Percentiles rank a stretch among this genome's conserved stretches.
These are phyloP conservation scores for Labeo calbasu DNA, from an alignment of 2,797 vertebrate genomes.

Conservation along the genomic window DNA sequence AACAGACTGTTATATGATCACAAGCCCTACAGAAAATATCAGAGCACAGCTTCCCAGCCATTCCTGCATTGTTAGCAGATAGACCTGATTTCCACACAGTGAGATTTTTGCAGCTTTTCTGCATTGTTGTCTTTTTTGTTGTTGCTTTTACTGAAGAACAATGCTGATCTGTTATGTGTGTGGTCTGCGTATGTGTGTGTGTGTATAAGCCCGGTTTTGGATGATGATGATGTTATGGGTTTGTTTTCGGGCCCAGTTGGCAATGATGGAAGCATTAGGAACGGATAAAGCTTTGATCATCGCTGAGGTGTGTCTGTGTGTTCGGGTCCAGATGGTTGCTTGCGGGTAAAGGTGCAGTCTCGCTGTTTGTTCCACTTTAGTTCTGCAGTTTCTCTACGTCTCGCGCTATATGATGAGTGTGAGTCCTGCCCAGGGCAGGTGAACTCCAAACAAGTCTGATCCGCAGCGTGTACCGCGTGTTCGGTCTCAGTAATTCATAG, in stretches of 20 bases:
- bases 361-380: conserved; percentile 41
- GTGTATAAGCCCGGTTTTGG: conserved; percentile 25
- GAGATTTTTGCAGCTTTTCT: conserved; percentile 38
- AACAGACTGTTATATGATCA: neutral
- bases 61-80: conserved; percentile 40
- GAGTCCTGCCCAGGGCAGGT: conserved; percentile 35
- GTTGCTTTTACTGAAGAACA: conserved; percentile 27
- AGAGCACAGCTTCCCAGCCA: neutral
- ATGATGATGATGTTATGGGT: conserved; percentile 25
- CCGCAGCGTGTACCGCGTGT: conserved; percentile 31
- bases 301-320: neutral
- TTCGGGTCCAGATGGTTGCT: conserved; percentile 46
- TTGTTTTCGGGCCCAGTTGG: conserved; percentile 26
- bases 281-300: conserved; percentile 30
- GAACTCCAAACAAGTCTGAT: conserved; percentile 37
- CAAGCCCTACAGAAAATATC: neutral
- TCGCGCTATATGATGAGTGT: conserved; percentile 31
- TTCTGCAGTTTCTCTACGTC: conserved; percentile 32
- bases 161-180: conserved; percentile 35
- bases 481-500: conserved; percentile 47
- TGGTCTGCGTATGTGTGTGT: neutral
- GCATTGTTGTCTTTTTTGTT: conserved; percentile 29
- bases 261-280: conserved; percentile 25
- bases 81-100: conserved; percentile 25
- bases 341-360: conserved; percentile 34